These are phyloP conservation scores for Crioceris asparagi DNA, from an alignment of 2,888 invertebrate species.

Conservation along the genomic window DNA sequence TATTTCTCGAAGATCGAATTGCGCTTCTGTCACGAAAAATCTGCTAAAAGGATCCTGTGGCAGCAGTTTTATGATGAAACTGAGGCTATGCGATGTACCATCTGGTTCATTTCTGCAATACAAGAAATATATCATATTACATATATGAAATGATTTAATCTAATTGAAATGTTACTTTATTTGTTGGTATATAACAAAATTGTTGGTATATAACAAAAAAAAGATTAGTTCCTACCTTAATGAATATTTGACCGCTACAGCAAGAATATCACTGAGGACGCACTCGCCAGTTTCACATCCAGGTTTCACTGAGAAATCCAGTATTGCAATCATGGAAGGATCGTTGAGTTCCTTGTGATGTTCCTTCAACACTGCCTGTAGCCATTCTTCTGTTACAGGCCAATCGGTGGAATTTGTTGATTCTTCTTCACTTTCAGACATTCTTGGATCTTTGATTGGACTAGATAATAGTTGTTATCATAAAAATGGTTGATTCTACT, in stretches of 20 bases:
- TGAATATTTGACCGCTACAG: constrained; percentile 61
- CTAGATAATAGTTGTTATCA: no score
- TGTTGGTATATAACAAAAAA: background rate
- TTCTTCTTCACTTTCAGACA: constrained; percentile 47
- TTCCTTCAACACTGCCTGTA: constrained; percentile 41
- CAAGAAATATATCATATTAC: no score
- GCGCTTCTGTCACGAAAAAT: constrained; percentile 70
- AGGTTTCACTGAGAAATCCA: constrained; percentile 44
- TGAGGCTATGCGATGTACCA: constrained; percentile 30
- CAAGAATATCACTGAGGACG: constrained; percentile 65
- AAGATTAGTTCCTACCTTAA: constrained; percentile 18
- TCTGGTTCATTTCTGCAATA: constrained; percentile 26
- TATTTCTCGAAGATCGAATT: constrained; percentile 72
- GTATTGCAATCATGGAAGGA: constrained; percentile 33
- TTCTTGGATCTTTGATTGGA: no score
- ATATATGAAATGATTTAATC: no score
- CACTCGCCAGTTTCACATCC: constrained; percentile 58
- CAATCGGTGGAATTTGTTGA: constrained; percentile 40
- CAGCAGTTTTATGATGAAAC: constrained; percentile 62
- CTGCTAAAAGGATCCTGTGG: constrained; percentile 71
- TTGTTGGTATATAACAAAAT: no score
- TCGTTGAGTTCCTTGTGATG: constrained; percentile 37
- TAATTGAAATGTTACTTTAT: no score
- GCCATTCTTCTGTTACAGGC: constrained; percentile 48
- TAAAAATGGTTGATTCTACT: no score